Percentiles rank a stretch among this genome's conserved stretches.
These are phyloP conservation scores for Phylloscopus collybita DNA, from an alignment of 2,797 vertebrate genomes.

Conservation along the genomic window DNA sequence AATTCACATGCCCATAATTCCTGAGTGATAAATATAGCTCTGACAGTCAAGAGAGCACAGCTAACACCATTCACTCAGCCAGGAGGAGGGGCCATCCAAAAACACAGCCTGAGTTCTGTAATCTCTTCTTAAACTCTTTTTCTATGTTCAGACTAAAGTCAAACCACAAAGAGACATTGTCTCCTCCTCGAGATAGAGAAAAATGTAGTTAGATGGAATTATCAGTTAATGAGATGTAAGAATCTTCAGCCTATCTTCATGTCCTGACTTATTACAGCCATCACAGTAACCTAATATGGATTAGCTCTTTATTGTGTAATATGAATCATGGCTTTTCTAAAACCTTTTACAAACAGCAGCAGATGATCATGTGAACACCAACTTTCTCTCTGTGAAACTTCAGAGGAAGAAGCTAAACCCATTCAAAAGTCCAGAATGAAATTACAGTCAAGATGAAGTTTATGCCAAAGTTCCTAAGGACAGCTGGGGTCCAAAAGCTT, in stretches of 20 bases:
- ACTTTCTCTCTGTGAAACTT: not conserved
- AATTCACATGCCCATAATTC: conserved; percentile 3
- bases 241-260: not conserved
- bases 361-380: conserved; percentile 7
- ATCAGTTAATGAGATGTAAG: not conserved
- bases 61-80: not conserved
- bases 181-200: not conserved
- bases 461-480: not conserved
- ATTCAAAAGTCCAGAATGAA: not conserved
- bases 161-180: not conserved
- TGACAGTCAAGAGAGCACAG: not conserved
- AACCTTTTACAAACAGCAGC: not conserved
- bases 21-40: conserved; percentile 35
- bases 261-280: not conserved
- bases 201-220: not conserved
- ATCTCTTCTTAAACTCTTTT: not conserved
- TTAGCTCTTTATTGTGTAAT: not conserved
- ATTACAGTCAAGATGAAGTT: not conserved
- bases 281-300: not conserved
- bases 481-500: not conserved
- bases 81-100: not conserved
- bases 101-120: accelerated
- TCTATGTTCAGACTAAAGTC: not conserved
- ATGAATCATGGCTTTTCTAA: not conserved
- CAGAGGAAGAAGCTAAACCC: not conserved